phyloP scores from a whole-genome alignment of 2,888 invertebrate species.

The Hydraecia micacea region DNA sequence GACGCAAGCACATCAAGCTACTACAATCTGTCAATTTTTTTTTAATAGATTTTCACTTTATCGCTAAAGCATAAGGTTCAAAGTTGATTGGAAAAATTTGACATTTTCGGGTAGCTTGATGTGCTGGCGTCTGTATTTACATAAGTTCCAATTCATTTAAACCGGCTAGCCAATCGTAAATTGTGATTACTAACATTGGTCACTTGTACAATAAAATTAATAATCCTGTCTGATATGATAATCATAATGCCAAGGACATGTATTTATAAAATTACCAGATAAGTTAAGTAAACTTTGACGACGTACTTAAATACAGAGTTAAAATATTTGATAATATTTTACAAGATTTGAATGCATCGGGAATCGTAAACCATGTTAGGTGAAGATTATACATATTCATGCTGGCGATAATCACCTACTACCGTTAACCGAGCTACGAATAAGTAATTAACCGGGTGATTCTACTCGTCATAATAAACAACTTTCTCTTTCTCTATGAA shows the following conservation, averaged over 20 bases:
- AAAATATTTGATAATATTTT: conserved; percentile 3
- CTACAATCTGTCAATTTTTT: no score
- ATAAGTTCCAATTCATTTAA: neutral
- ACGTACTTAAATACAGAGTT: neutral
- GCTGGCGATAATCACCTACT: neutral
- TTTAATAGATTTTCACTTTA: no score
- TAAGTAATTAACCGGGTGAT: no score
- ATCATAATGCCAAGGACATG: conserved; percentile 38
- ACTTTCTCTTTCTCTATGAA: neutral
- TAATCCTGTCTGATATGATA: neutral
- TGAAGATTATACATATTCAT: no score
- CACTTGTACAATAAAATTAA: conserved; percentile 31
- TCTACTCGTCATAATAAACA: neutral
- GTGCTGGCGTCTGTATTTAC: no score
- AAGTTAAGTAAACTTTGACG: neutral
- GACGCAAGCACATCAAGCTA: no score
- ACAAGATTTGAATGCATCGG: neutral
- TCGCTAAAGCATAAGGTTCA: no score
- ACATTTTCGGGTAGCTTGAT: no score
- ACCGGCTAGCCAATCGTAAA: conserved; percentile 6
- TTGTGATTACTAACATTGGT: conserved; percentile 3
- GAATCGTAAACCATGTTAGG: neutral
- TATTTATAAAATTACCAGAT: conserved; percentile 10
- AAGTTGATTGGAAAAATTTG: no score
- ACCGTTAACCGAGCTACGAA: no score